Percentiles rank a stretch among this genome's conserved stretches.
Evolutionary conservation across 2,888 invertebrate genomes (phyloP).

Genomic region (Anthoptus insignis): DNA sequence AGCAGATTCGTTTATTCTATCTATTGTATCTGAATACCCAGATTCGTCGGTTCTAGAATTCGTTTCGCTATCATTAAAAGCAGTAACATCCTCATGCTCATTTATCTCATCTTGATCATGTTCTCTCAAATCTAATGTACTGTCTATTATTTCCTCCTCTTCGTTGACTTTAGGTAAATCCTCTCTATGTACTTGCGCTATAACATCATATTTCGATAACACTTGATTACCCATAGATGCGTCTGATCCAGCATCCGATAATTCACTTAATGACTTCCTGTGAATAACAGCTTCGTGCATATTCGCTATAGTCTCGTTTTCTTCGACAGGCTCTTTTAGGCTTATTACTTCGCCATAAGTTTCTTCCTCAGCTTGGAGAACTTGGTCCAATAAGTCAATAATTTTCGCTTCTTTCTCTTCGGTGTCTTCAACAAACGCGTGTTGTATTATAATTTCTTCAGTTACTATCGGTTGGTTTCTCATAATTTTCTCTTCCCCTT

Average conservation of each 20-base stretch:
- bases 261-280: conserved; percentile 73
- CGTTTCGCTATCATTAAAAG: conserved; percentile 74
- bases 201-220: conserved; percentile 85
- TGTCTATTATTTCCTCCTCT: conserved; percentile 68
- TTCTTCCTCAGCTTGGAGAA: conserved; percentile 82
- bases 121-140: conserved; percentile 46
- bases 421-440: conserved; percentile 70
- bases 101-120: conserved; percentile 39
- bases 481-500: conserved; percentile 53
- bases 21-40: conserved; percentile 80
- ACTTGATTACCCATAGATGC: conserved; percentile 76
- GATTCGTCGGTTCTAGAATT: conserved; percentile 80
- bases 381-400: conserved; percentile 80
- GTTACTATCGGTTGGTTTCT: conserved; percentile 56
- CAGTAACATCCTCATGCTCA: conserved; percentile 68
- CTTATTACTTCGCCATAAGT: conserved; percentile 70
- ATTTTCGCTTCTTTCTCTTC: conserved; percentile 82
- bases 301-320: conserved; percentile 52
- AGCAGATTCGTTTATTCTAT: conserved; percentile 67
- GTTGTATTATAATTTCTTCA: conserved; percentile 67
- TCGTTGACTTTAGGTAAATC: conserved; percentile 77
- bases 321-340: conserved; percentile 63
- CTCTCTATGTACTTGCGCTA: conserved; percentile 87
- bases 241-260: conserved; percentile 79
- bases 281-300: conserved; percentile 59